Percentiles rank a stretch among this genome's conserved stretches.
Evolutionary conservation across 2,888 invertebrate species (phyloP).

Genomic region (Dynastes grantii): DNA sequence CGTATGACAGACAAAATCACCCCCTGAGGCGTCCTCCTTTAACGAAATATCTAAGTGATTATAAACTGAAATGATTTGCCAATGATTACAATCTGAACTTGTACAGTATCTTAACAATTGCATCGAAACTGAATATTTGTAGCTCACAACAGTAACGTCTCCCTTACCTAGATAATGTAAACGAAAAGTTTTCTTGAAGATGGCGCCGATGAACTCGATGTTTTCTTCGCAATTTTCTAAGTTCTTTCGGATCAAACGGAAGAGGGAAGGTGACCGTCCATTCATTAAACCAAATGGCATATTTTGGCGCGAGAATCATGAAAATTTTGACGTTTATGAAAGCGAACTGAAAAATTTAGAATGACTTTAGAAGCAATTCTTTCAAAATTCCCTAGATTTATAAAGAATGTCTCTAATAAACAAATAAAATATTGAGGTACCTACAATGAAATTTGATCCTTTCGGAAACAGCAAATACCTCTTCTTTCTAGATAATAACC

Average conservation of each 20-base stretch:
- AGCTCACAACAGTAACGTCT: neutral
- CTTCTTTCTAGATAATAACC: slow-evolving; percentile 39
- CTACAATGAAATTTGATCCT: slow-evolving; percentile 53
- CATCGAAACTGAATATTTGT: no score
- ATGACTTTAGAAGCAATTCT: no score
- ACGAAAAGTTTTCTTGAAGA: slow-evolving; percentile 68
- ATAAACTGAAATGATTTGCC: no score
- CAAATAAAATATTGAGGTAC: slow-evolving; percentile 10
- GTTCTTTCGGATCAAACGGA: slow-evolving; percentile 66
- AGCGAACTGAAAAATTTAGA: slow-evolving; percentile 25
- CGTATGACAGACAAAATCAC: no score
- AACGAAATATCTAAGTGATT: no score
- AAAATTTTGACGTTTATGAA: slow-evolving; percentile 40
- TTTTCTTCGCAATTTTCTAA: slow-evolving; percentile 64
- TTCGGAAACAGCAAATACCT: slow-evolving; percentile 53
- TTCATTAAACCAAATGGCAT: slow-evolving; percentile 34
- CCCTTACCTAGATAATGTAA: slow-evolving; percentile 57
- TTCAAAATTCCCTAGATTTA: no score
- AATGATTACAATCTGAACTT: no score
- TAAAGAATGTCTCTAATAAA: no score
- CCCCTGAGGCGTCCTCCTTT: no score
- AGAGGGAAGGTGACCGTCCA: slow-evolving; percentile 37
- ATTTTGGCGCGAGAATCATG: slow-evolving; percentile 41
- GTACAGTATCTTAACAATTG: no score
- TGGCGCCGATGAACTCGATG: slow-evolving; percentile 73